Evolutionary conservation across 2,113 vertebrate species (phyloP).

Genomic region (Cervus canadensis): DNA sequence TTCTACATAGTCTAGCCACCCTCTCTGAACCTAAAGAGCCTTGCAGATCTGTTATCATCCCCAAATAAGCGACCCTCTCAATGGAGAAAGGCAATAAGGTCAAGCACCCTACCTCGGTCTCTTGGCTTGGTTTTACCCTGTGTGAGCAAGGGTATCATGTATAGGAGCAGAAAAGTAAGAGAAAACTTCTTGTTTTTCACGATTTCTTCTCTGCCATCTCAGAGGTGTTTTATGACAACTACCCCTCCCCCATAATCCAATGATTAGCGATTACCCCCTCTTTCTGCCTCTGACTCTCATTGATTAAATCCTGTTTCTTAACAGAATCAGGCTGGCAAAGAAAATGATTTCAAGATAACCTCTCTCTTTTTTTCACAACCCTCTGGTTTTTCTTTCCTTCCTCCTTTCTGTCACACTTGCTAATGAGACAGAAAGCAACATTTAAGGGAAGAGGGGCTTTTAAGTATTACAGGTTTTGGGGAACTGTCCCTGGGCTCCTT

Average conservation of each 20-base stretch:
- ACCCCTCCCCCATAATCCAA: neutral
- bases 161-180: neutral
- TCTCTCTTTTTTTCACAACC: neutral
- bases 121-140: neutral
- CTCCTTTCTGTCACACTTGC: neutral
- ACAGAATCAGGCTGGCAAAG: conserved; percentile 4
- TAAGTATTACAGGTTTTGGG: neutral
- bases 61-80: neutral
- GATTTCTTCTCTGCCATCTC: neutral
- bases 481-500: neutral
- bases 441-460: neutral
- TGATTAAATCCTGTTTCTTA: neutral
- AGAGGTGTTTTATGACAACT: neutral
- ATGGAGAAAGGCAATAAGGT: neutral
- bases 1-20: neutral
- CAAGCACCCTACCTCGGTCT: neutral
- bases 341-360: neutral
- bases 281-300: neutral
- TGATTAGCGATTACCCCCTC: neutral
- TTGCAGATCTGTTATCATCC: accelerated
- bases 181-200: neutral
- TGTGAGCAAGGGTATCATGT: neutral
- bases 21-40: neutral
- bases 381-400: neutral
- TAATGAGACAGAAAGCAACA: neutral